Evolutionary conservation across 2,797 vertebrate genomes (phyloP).

Genomic region (Pangasius krempfi): DNA sequence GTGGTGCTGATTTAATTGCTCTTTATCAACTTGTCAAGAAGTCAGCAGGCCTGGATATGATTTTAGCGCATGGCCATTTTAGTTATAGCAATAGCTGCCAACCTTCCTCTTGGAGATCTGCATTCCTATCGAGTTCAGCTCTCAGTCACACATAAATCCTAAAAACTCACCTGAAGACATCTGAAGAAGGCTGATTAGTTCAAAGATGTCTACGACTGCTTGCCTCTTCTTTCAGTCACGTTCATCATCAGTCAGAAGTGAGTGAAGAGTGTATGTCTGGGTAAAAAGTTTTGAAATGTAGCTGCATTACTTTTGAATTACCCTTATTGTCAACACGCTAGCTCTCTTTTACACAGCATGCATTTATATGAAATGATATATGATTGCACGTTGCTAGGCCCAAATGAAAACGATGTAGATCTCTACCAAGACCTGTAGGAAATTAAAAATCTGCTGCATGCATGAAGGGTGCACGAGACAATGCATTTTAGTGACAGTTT

Average conservation of each 20-base stretch:
- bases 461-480: background rate
- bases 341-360: background rate
- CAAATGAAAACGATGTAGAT: background rate
- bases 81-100: constrained; percentile 6
- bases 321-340: background rate
- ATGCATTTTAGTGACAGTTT: background rate
- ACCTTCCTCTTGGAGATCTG: constrained; percentile 4
- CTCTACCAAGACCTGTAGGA: background rate
- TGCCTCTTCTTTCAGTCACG: background rate
- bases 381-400: background rate
- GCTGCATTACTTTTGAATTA: background rate
- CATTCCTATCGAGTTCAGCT: background rate
- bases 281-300: background rate
- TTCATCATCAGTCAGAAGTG: background rate
- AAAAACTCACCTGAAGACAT: background rate
- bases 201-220: background rate
- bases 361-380: background rate
- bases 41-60: background rate
- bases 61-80: constrained; percentile 1
- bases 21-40: constrained; percentile 32
- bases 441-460: background rate
- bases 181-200: background rate
- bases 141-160: background rate
- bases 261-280: background rate
- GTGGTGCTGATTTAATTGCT: constrained; percentile 52